Conservation (phyloP, 1,140 invertebrate genomes). For the Forficula auricularia region DNA sequence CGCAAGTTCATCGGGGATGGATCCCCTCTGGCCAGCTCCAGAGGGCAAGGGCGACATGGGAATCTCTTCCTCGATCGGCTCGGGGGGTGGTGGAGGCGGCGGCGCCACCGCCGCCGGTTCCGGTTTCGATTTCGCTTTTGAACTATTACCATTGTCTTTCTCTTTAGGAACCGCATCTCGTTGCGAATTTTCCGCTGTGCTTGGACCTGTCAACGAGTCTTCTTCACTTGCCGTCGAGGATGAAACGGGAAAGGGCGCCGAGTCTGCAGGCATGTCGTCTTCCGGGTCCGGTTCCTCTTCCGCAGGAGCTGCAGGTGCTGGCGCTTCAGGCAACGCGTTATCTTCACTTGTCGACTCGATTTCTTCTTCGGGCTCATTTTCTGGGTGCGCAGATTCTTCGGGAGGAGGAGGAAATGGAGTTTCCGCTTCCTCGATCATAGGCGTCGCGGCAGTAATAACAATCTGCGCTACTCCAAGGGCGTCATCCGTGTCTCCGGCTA, state of each 20-base stretch:
- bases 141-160: no score
- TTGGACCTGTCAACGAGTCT: conserved; percentile 36
- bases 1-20: conserved; percentile 68
- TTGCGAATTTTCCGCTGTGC: conserved; percentile 40
- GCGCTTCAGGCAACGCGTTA: no score
- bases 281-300: conserved; percentile 21
- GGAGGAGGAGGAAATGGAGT: conserved; percentile 39
- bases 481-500: conserved; percentile 16
- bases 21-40: conserved; percentile 28
- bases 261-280: conserved; percentile 28
- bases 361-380: conserved; percentile 14
- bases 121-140: no score
- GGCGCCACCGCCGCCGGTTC: not conserved
- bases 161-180: conserved; percentile 15
- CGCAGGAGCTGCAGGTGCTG: conserved; percentile 15
- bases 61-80: conserved; percentile 10
- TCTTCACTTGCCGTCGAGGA: conserved; percentile 40
- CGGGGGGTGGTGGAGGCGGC: not conserved
- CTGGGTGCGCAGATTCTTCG: conserved; percentile 17
- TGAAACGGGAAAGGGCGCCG: conserved; percentile 34
- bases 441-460: conserved; percentile 74
- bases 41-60: not conserved
- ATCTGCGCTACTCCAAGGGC: conserved; percentile 65
- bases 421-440: conserved; percentile 62
- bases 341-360: no score